A percentile compares a stretch with the other conserved stretches of the same genome.
Conservation (phyloP, 1,140 invertebrate genomes). For the Branchinecta lynchi region DNA sequence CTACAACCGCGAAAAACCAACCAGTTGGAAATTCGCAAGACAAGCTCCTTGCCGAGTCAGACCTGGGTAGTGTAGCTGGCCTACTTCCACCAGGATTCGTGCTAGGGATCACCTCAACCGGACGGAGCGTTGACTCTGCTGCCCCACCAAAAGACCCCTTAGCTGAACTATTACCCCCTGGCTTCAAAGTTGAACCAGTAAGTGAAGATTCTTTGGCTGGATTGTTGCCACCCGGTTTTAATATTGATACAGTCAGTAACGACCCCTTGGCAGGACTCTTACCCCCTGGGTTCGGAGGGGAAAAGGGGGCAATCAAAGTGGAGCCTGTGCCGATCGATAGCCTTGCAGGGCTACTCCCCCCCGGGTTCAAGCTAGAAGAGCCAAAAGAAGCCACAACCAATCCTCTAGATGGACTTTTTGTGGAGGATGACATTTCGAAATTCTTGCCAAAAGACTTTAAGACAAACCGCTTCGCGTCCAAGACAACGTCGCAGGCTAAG, state of each 20-base stretch:
- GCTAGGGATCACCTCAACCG: no score
- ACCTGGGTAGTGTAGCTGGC: no score
- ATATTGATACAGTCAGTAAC: background rate
- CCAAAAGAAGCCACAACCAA: background rate
- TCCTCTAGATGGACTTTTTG: background rate
- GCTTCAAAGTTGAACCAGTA: background rate
- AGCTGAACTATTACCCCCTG: background rate
- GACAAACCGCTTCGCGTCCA: no score
- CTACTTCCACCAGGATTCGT: no score
- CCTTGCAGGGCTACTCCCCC: background rate
- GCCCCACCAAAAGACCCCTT: background rate
- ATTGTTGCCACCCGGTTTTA: background rate
- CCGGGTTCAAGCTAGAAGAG: background rate
- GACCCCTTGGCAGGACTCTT: background rate
- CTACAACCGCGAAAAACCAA: no score
- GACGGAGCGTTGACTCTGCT: no score
- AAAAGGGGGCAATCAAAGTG: background rate
- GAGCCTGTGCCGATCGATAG: background rate
- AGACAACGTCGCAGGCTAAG: no score
- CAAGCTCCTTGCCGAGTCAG: background rate
- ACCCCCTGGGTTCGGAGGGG: background rate
- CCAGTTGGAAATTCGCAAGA: background rate
- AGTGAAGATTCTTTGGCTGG: background rate
- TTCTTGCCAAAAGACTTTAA: slow-evolving; percentile 5
- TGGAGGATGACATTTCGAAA: background rate